Base-by-base conservation (phyloP, 2,113 vertebrate genomes). In the Otus sunia region DNA sequence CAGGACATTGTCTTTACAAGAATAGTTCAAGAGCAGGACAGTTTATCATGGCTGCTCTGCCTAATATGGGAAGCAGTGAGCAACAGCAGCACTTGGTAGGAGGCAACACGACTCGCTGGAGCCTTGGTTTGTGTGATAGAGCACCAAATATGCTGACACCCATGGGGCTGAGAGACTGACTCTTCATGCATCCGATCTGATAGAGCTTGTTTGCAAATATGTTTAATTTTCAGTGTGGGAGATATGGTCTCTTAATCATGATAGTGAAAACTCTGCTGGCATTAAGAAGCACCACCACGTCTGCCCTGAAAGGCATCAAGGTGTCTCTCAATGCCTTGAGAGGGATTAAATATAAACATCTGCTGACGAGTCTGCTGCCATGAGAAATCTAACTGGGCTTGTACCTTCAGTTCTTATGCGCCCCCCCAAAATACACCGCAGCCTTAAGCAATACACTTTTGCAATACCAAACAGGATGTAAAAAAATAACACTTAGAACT, bases 81-180 rank as follows among this genome's bases (percentile, higher is more conserved):
- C 43, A 72, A 34, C 23, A 41, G 66, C 92, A 85, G 93, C 34
- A 0, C 81, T 94, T 82, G 77, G 78, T n/a, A 80, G 45, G 78
- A 95, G 84, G 63, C 87, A 82, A 39, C 77, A 82, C 25, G 85
- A 88, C 96, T 83, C 16, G 17, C 94, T 92, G 96, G 94, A 95
- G 94, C 96, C 93, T 73, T 81, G 89, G 59, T 67, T 37, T 58
- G 56, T 20, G 62, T 76, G 87, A 85, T 37, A 12, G 89, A 95
- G 76, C 84, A 89, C 58, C 67, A 34, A 30, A 0, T 30, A 36
- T 0, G 29, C 78, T 66, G 82, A 62, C 67, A 73, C 36, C 67
- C 63, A 2, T 36, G 58, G 79, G 53, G 39, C 62, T 1, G 11
- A 47, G n/a, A 59, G 47, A 30, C 47, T 63, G 50, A 73, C 60